Evolutionary conservation across 2,888 invertebrate genomes (phyloP).

Genomic region (Limnephilus marmoratus): DNA sequence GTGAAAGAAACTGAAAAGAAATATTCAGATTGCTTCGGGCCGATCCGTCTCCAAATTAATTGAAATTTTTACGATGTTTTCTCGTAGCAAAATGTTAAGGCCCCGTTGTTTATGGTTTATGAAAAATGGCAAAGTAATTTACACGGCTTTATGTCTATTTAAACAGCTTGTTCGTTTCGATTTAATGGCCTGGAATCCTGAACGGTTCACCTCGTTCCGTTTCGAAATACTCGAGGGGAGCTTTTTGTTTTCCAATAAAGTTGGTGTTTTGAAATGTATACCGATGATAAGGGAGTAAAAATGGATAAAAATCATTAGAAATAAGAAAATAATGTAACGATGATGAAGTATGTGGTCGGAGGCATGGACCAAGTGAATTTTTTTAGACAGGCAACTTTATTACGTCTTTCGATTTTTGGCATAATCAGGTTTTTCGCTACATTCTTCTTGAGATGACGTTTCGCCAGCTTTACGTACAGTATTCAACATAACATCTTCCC

Average conservation of each 20-base stretch:
- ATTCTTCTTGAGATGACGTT: no score
- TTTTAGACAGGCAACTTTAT: no score
- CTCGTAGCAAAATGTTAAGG: neutral
- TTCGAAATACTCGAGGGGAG: neutral
- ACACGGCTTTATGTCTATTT: constrained; percentile 2
- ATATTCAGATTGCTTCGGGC: neutral
- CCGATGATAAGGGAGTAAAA: neutral
- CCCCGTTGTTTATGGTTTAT: constrained; percentile 16
- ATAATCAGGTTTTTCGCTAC: no score
- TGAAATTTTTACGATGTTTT: constrained; percentile 16
- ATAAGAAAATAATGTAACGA: neutral
- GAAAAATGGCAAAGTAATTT: neutral
- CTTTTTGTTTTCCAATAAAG: neutral
- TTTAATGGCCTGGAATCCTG: neutral
- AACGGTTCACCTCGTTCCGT: neutral
- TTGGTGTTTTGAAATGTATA: neutral
- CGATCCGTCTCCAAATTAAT: constrained; percentile 11
- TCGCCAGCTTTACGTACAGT: no score
- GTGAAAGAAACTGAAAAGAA: neutral
- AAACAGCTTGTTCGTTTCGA: constrained; percentile 23
- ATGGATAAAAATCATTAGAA: neutral
- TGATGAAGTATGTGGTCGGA: no score
- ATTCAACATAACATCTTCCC: no score
- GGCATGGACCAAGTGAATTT: no score
- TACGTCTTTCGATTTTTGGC: no score